Conservation (phyloP, 2,113 vertebrate species). For the Condylura cristata region DNA sequence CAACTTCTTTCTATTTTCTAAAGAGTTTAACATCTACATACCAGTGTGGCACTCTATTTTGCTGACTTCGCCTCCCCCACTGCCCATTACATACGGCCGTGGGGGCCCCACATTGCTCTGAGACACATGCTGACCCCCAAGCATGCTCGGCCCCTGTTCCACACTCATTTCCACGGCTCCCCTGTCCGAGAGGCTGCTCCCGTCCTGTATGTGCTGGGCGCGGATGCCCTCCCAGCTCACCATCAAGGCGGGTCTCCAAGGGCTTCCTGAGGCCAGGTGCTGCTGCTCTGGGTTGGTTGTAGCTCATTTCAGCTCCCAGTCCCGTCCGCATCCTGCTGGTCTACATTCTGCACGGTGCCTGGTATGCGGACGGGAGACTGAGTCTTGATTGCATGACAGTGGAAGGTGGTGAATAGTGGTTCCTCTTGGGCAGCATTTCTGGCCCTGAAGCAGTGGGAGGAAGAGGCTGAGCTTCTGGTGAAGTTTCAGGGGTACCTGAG, state of each 20-base stretch:
- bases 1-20: not conserved
- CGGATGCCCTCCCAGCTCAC: not conserved
- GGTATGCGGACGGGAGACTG: not conserved
- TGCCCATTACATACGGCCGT: not conserved
- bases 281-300: not conserved
- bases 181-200: not conserved
- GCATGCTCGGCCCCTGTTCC: not conserved
- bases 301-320: not conserved
- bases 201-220: not conserved
- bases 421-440: not conserved
- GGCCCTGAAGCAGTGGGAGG: not conserved
- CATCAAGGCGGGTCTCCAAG: not conserved
- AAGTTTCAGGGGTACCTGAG: not conserved
- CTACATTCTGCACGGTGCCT: not conserved
- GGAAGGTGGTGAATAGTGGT: not conserved
- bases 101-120: not conserved
- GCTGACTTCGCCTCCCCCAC: not conserved
- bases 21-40: not conserved
- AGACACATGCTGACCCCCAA: not conserved
- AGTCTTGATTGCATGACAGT: not conserved
- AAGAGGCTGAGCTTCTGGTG: not conserved
- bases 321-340: not conserved
- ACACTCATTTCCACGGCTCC: not conserved
- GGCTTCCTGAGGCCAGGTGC: too few species aligned
- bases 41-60: not conserved